These are phyloP conservation scores for Etheostoma cragini DNA, from an alignment of 2,113 vertebrate species.

Conservation along the genomic window DNA sequence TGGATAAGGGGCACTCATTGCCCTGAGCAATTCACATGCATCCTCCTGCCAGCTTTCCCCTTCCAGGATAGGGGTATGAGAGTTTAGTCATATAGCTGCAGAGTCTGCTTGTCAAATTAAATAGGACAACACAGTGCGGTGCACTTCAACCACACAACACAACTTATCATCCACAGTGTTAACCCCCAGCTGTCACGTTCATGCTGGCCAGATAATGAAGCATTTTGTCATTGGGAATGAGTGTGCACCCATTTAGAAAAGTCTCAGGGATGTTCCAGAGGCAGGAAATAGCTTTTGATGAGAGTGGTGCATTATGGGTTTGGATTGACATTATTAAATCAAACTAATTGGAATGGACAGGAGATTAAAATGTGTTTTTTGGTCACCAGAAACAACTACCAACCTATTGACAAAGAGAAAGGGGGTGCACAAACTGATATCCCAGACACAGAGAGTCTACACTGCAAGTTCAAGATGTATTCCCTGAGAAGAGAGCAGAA, in stretches of 20 bases:
- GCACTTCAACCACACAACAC: slow-evolving; percentile 49
- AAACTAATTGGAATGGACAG: slow-evolving; percentile 37
- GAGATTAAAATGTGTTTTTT: slow-evolving; percentile 42
- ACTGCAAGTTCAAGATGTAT: slow-evolving; percentile 7
- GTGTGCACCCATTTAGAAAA: slow-evolving; percentile 68
- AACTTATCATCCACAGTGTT: slow-evolving; percentile 64
- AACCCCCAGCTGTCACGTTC: slow-evolving; percentile 54
- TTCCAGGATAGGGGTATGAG: slow-evolving; percentile 24
- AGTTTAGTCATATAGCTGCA: slow-evolving; percentile 68
- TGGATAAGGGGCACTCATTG: slow-evolving; percentile 42
- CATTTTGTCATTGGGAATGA: slow-evolving; percentile 67
- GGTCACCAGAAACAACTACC: slow-evolving; percentile 3
- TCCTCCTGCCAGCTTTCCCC: slow-evolving; percentile 33
- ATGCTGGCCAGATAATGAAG: slow-evolving; percentile 60
- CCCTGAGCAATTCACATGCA: slow-evolving; percentile 53
- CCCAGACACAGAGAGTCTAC: slow-evolving; percentile 8
- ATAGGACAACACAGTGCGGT: slow-evolving; percentile 54
- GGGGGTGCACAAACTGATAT: background rate
- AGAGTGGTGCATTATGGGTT: slow-evolving; percentile 9
- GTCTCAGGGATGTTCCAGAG: slow-evolving; percentile 48
- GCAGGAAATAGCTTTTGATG: slow-evolving; percentile 71
- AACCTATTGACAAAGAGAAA: slow-evolving; percentile 11
- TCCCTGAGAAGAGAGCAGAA: slow-evolving; percentile 11
- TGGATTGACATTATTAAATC: slow-evolving; percentile 49
- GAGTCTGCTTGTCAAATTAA: slow-evolving; percentile 73